Percentiles rank a stretch among this genome's conserved stretches.
phyloP scores from a whole-genome alignment of 2,113 vertebrate genomes.

The Canis aureus region DNA sequence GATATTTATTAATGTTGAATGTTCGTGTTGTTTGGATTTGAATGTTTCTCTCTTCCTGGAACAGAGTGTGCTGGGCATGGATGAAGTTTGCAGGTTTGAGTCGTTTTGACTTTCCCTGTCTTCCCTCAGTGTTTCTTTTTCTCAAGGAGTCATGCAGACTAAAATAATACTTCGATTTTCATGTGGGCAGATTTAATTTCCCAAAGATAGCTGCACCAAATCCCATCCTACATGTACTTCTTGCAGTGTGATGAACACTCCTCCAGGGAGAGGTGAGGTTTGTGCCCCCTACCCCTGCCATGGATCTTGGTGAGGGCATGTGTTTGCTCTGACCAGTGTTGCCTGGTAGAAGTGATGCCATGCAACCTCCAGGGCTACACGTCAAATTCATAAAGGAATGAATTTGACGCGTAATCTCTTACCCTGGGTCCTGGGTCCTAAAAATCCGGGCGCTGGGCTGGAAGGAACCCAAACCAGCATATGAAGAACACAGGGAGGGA shows the following conservation, averaged over 20 bases:
- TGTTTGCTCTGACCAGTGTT: background rate
- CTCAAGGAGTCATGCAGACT: background rate
- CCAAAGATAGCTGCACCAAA: background rate
- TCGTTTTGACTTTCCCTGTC: background rate
- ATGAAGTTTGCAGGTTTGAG: background rate
- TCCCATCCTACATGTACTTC: background rate
- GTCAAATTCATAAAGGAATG: background rate
- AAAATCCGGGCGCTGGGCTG: background rate
- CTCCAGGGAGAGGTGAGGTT: background rate
- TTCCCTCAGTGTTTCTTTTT: background rate
- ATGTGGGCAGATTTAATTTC: background rate
- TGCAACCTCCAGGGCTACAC: background rate
- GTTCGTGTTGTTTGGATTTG: background rate
- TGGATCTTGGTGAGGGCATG: background rate
- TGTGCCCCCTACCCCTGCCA: accelerated
- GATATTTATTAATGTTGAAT: background rate
- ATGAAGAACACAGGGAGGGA: background rate
- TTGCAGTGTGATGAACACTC: background rate
- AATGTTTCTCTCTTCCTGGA: background rate
- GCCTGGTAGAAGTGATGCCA: background rate
- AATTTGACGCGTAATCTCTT: background rate
- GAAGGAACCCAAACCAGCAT: background rate
- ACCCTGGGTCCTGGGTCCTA: background rate
- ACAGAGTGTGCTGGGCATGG: background rate
- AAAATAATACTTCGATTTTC: background rate